Percentiles rank a stretch among this genome's conserved stretches.
Evolutionary conservation across 1,140 invertebrate species (phyloP).

Genomic region (Melipona quadrifasciata): DNA sequence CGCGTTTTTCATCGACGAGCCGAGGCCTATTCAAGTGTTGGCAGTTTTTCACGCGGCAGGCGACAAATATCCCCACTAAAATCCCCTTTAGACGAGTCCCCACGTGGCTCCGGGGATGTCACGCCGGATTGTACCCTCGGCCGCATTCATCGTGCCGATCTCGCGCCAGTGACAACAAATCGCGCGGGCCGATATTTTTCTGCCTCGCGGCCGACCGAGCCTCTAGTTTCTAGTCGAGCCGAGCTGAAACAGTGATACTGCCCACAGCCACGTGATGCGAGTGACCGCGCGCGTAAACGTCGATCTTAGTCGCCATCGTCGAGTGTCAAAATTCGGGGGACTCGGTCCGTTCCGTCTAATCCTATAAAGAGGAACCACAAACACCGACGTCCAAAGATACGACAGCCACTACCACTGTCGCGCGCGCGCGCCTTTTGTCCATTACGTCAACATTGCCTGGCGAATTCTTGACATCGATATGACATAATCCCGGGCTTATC

Average conservation of each 20-base stretch:
- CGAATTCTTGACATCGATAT: slow-evolving; percentile 35
- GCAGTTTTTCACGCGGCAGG: slow-evolving; percentile 74
- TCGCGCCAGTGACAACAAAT: slow-evolving; percentile 66
- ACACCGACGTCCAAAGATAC: background rate
- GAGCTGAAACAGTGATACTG: too few relatives aligned
- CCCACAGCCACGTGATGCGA: too few relatives aligned
- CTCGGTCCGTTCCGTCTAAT: background rate
- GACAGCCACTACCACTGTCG: background rate
- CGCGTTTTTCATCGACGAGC: slow-evolving; percentile 72
- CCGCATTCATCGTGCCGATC: slow-evolving; percentile 70
- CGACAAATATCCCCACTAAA: slow-evolving; percentile 76
- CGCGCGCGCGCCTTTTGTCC: background rate
- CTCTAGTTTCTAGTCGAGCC: background rate
- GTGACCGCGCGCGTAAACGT: too few relatives aligned
- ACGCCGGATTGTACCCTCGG: slow-evolving; percentile 62
- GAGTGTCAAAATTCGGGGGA: background rate
- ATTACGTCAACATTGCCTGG: slow-evolving; percentile 49
- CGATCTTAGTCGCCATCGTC: background rate
- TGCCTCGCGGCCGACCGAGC: background rate
- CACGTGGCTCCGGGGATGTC: slow-evolving; percentile 73
- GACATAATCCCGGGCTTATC: slow-evolving; percentile 50
- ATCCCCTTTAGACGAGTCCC: slow-evolving; percentile 72
- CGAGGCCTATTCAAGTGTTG: slow-evolving; percentile 74
- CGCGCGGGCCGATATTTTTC: background rate
- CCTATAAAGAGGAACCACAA: background rate